Conservation (phyloP, 2,113 vertebrate genomes). For the Chiloscyllium plagiosum region DNA sequence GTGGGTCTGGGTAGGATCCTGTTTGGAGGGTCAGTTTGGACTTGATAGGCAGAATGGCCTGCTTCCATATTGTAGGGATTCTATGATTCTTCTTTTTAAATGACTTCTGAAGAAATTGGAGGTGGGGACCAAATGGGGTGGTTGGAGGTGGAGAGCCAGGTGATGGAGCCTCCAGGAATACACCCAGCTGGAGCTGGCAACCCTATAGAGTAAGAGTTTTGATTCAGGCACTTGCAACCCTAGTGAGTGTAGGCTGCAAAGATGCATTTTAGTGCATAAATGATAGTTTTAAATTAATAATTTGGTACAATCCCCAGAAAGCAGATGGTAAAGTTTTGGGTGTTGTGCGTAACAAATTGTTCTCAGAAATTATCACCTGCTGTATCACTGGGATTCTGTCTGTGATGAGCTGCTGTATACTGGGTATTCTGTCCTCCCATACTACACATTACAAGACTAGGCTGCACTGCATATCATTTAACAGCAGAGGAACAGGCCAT, state of each 20-base stretch:
- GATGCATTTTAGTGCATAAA: background rate
- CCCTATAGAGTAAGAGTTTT: background rate
- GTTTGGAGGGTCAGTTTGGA: no score
- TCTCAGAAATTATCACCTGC: background rate
- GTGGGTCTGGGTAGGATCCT: no score
- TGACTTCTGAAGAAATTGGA: background rate
- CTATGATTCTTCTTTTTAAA: no score
- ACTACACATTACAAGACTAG: background rate
- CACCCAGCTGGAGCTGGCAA: background rate
- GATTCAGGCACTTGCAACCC: background rate
- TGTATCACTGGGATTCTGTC: background rate
- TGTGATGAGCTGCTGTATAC: background rate
- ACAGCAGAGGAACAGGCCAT: background rate
- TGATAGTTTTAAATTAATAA: background rate
- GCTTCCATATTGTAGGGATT: no score
- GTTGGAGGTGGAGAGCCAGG: background rate
- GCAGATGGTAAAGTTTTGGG: background rate
- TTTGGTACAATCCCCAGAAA: background rate
- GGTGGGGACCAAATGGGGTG: background rate
- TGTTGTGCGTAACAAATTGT: background rate
- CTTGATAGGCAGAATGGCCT: no score
- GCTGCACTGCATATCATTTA: background rate
- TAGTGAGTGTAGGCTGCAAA: background rate
- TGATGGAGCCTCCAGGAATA: background rate
- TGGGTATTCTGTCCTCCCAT: background rate